phyloP scores from a whole-genome alignment of 2,113 vertebrate genomes.

The Scalopus aquaticus region DNA sequence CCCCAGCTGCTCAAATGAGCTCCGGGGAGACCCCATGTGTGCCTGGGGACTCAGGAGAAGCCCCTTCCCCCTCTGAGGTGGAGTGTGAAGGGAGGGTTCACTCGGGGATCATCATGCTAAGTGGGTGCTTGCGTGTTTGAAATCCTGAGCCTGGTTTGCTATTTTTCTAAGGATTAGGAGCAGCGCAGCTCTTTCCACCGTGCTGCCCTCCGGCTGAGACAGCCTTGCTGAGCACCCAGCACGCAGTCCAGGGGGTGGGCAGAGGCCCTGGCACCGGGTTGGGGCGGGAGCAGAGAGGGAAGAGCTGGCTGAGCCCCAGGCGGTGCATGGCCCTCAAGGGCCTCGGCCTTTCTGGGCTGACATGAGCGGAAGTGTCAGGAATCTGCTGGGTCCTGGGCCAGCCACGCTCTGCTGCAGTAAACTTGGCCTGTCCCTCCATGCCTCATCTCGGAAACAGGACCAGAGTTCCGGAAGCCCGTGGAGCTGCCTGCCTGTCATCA shows the following conservation, averaged over 20 bases:
- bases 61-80: neutral
- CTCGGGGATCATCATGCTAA: neutral
- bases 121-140: neutral
- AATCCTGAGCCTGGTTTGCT: neutral
- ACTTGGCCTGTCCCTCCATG: too few relatives aligned
- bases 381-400: too few relatives aligned
- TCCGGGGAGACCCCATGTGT: neutral
- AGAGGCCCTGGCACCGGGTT: neutral
- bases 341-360: too few relatives aligned
- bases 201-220: neutral
- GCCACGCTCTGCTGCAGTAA: too few relatives aligned
- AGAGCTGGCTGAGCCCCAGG: too few relatives aligned
- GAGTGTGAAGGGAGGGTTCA: neutral
- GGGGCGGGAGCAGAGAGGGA: neutral
- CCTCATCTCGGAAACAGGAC: too few relatives aligned
- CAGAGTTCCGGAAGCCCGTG: too few relatives aligned
- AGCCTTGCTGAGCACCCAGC: neutral
- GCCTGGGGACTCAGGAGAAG: neutral
- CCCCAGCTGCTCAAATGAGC: neutral
- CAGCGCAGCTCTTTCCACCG: neutral
- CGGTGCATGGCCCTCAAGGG: too few relatives aligned
- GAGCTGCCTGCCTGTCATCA: too few relatives aligned
- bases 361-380: too few relatives aligned
- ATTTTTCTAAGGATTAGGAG: slow-evolving; percentile 64
- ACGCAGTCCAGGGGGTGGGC: rapidly evolving